Percentiles rank a stretch among this genome's conserved stretches.
These are phyloP conservation scores for Melanerpes aurifrons DNA, from an alignment of 2,113 vertebrate genomes.

Conservation along the genomic window DNA sequence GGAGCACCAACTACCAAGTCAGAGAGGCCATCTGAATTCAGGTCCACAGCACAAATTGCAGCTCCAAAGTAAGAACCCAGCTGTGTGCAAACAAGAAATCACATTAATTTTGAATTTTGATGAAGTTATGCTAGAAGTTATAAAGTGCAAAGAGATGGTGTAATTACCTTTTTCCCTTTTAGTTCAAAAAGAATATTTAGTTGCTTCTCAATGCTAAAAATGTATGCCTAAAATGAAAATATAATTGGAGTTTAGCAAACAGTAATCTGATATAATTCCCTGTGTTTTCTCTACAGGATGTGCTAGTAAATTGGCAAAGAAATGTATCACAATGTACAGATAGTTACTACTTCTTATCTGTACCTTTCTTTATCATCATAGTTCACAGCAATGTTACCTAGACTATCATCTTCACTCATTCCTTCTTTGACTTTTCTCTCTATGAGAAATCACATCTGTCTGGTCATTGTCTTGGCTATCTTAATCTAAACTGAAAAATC, in stretches of 20 bases:
- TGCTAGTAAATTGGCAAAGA: not conserved
- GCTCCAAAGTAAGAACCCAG: conserved; percentile 96
- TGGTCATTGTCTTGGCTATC: not conserved
- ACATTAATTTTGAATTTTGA: not conserved
- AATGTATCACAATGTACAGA: not conserved
- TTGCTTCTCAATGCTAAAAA: conserved; percentile 78
- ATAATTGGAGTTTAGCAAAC: not conserved
- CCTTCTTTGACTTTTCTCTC: not conserved
- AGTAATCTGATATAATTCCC: not conserved
- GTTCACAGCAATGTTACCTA: not conserved
- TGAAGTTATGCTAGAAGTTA: not conserved
- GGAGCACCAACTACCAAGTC: conserved; percentile 95
- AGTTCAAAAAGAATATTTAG: conserved; percentile 81
- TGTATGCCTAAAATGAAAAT: conserved; percentile 81
- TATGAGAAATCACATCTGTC: not conserved
- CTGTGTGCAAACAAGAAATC: conserved; percentile 67
- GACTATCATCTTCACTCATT: not conserved
- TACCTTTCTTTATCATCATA: not conserved
- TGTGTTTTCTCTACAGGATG: not conserved
- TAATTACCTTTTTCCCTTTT: conserved; percentile 85
- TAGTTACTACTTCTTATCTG: not conserved
- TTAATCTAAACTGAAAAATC: not conserved
- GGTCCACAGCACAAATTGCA: conserved; percentile 88
- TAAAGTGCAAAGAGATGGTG: not conserved
- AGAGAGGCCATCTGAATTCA: conserved; percentile 92